Percentiles rank a stretch among this genome's conserved stretches.
These are phyloP conservation scores for Percopsis omiscomaycus DNA, from an alignment of 2,797 vertebrate genomes.

Conservation along the genomic window DNA sequence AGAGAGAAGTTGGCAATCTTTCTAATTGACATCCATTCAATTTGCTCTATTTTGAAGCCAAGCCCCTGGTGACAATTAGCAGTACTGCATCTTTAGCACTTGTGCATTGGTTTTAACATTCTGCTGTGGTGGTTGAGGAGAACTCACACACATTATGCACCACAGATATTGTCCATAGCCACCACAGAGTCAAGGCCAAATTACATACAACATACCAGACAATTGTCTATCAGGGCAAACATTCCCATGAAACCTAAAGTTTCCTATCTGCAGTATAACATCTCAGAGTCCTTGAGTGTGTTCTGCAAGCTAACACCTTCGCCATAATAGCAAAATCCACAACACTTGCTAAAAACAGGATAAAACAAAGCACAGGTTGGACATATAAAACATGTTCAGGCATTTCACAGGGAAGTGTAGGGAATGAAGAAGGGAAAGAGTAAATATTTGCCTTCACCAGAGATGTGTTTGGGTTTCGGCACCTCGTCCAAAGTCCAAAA, in stretches of 20 bases:
- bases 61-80: too few species aligned
- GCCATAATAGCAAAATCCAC: neutral
- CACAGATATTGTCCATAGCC: neutral
- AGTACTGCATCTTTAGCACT: neutral
- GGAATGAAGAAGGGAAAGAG: constrained; percentile 26
- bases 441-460: constrained; percentile 61
- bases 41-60: too few species aligned
- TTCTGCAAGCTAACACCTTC: constrained; percentile 27
- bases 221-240: constrained; percentile 8
- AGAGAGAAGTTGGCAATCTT: too few species aligned
- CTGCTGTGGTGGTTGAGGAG: too few species aligned
- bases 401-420: constrained; percentile 19
- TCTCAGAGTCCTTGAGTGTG: constrained; percentile 35
- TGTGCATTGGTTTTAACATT: too few species aligned
- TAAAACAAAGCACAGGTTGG: constrained; percentile 23
- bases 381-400: constrained; percentile 6
- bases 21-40: too few species aligned
- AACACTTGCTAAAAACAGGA: constrained; percentile 31
- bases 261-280: constrained; percentile 22
- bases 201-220: constrained; percentile 2
- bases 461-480: constrained; percentile 72
- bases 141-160: neutral
- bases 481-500: constrained; percentile 62
- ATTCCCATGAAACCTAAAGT: constrained; percentile 15
- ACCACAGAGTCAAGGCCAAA: neutral